phyloP scores from a whole-genome alignment of 2,797 vertebrate species.

The Gymnoscopelus microlampas region DNA sequence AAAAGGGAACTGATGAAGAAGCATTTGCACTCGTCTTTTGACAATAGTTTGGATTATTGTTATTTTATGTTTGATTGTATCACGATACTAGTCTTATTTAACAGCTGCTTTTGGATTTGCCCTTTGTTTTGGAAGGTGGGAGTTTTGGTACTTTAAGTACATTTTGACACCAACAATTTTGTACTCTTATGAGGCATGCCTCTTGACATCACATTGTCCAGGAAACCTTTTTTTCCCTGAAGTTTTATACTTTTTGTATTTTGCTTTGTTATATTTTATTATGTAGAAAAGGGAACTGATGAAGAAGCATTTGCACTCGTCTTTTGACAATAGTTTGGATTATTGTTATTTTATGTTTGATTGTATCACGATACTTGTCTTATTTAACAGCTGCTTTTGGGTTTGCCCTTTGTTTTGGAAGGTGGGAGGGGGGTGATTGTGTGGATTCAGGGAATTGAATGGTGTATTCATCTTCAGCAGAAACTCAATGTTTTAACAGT shows the following conservation, averaged over 20 bases:
- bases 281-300: constrained; percentile 37
- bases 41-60: too few species aligned
- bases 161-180: too few species aligned
- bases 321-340: constrained; percentile 46
- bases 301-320: constrained; percentile 72
- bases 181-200: constrained; percentile 75
- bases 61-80: too few species aligned
- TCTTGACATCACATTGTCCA: constrained; percentile 63
- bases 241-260: constrained; percentile 39
- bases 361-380: constrained; percentile 25
- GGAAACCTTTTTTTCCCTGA: constrained; percentile 43
- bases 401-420: constrained; percentile 34
- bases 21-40: too few species aligned
- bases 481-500: not conserved
- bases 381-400: constrained; percentile 51
- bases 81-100: too few species aligned
- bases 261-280: constrained; percentile 30
- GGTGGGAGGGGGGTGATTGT: constrained; percentile 12
- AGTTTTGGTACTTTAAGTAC: too few species aligned
- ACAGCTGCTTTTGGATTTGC: too few species aligned
- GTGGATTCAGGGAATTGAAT: constrained; percentile 18
- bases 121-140: too few species aligned
- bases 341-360: constrained; percentile 34
- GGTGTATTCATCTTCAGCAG: constrained; percentile 10
- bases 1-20: too few species aligned